Percentiles rank a stretch among this genome's conserved stretches.
phyloP scores from a whole-genome alignment of 2,888 invertebrate species.

The Volucella inflata region DNA sequence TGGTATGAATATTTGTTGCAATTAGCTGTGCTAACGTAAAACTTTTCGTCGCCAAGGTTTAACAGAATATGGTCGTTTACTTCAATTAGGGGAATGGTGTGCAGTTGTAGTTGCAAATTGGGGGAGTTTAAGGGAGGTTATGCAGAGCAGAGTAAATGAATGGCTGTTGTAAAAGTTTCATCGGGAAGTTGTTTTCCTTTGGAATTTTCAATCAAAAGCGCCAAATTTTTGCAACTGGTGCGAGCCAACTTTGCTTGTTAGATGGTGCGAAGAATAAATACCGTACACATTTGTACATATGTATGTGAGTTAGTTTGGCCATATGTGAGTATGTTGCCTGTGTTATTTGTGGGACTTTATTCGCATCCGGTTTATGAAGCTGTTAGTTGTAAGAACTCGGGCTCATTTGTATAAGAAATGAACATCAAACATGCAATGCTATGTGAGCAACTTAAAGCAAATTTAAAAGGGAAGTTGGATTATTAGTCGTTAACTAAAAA shows the following conservation, averaged over 20 bases:
- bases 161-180: slow-evolving; percentile 51
- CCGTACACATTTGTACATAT: too few species aligned
- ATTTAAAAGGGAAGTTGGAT: too few species aligned
- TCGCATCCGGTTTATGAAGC: slow-evolving; percentile 30
- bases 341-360: slow-evolving; percentile 4
- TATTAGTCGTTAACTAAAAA: too few species aligned
- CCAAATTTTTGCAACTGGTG: slow-evolving; percentile 43
- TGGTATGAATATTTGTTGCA: slow-evolving; percentile 67
- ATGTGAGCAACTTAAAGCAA: too few species aligned
- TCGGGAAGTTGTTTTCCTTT: slow-evolving; percentile 54
- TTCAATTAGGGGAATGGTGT: slow-evolving; percentile 4
- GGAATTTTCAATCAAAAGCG: slow-evolving; percentile 59
- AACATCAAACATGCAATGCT: slow-evolving; percentile 15
- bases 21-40: slow-evolving; percentile 71
- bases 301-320: not conserved
- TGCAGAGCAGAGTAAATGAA: slow-evolving; percentile 41
- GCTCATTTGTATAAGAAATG: slow-evolving; percentile 13
- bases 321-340: not conserved
- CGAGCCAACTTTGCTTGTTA: slow-evolving; percentile 23
- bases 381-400: slow-evolving; percentile 14
- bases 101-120: slow-evolving; percentile 2
- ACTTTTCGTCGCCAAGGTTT: slow-evolving; percentile 65
- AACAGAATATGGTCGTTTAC: slow-evolving; percentile 30
- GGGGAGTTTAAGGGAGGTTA: not conserved
- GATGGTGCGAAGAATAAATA: slow-evolving; percentile 21